Evolutionary conservation across 2,797 vertebrate genomes (phyloP).

Genomic region (Euphonia xanthogaster): DNA sequence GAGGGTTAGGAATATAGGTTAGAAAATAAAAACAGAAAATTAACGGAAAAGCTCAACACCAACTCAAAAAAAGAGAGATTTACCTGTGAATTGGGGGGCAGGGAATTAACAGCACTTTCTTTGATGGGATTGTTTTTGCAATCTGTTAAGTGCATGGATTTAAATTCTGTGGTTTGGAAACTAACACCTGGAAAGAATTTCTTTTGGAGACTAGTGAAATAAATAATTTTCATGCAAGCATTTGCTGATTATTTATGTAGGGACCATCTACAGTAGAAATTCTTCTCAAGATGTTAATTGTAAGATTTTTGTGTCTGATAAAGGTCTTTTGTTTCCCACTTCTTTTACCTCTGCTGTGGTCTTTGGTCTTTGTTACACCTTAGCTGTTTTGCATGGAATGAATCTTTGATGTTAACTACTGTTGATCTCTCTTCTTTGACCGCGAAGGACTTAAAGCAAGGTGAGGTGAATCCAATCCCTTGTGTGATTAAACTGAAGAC

Average conservation of each 20-base stretch:
- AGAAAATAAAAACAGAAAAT: background rate
- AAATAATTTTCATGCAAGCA: background rate
- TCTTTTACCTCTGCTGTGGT: background rate
- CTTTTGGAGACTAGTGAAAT: background rate
- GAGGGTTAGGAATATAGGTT: rapidly evolving
- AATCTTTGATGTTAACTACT: background rate
- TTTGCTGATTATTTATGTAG: background rate
- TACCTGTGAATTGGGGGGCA: background rate
- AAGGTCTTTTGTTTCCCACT: background rate
- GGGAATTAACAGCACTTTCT: background rate
- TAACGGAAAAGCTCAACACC: background rate
- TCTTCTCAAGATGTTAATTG: background rate
- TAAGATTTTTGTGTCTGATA: background rate
- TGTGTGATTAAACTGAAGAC: background rate
- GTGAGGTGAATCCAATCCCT: background rate
- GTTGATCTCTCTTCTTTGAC: background rate
- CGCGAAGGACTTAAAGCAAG: background rate
- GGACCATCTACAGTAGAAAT: background rate
- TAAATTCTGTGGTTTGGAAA: background rate
- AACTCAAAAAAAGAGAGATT: background rate
- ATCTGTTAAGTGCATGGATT: background rate
- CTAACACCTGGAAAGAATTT: background rate
- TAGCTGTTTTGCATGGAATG: background rate
- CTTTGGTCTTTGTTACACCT: background rate
- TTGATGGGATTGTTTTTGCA: background rate